phyloP scores from a whole-genome alignment of 1,140 invertebrate species.

The Melipona quadrifasciata region DNA sequence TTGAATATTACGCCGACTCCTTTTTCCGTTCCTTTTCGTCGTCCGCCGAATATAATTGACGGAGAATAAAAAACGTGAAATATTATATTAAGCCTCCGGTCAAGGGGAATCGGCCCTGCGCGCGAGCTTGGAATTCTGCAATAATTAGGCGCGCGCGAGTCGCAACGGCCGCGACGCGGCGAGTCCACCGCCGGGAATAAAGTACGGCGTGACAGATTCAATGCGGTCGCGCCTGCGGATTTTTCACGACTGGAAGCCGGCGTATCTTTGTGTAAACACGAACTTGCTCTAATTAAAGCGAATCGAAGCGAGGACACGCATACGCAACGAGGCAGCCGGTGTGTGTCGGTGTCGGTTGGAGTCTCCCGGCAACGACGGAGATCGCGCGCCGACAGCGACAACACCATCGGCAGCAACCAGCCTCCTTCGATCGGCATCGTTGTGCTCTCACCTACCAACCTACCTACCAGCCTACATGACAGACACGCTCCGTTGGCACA shows the following conservation, averaged over 20 bases:
- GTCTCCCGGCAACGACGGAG: constrained; percentile 43
- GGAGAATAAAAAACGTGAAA: too few relatives aligned
- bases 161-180: background rate
- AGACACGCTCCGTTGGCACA: constrained; percentile 76
- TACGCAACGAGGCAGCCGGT: background rate
- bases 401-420: constrained; percentile 23
- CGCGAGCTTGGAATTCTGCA: background rate
- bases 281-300: constrained; percentile 78
- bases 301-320: constrained; percentile 64
- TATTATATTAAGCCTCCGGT: too few relatives aligned
- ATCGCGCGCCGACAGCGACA: constrained; percentile 52
- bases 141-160: background rate
- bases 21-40: too few relatives aligned
- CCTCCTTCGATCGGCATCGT: constrained; percentile 61
- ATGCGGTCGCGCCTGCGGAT: constrained; percentile 67
- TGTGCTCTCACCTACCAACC: constrained; percentile 65
- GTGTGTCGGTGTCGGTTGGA: background rate
- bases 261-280: constrained; percentile 72
- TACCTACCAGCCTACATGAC: constrained; percentile 73
- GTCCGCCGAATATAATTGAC: too few relatives aligned
- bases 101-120: too few relatives aligned
- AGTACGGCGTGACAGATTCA: constrained; percentile 59
- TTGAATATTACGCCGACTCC: too few relatives aligned
- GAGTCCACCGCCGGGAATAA: constrained; percentile 28
- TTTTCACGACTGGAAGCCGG: constrained; percentile 66